Base-by-base conservation (phyloP, 2,797 vertebrate species). In the Microhierax caerulescens region DNA sequence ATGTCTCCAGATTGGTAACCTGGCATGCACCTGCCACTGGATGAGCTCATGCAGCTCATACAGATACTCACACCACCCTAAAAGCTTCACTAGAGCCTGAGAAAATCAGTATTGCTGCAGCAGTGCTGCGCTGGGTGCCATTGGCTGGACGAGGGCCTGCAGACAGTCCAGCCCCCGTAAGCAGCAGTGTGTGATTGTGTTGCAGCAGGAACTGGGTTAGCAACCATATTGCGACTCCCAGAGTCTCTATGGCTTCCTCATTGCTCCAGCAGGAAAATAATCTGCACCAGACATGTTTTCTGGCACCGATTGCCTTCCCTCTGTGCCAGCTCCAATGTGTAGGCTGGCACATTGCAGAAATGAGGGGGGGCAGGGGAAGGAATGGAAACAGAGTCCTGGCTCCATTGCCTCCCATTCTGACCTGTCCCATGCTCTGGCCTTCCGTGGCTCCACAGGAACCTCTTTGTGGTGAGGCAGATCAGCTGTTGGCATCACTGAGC, bases 241-340 rank as follows among this genome's bases (percentile, higher is more conserved):
- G 63, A 78, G 76, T 61, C 78, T 89, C 79, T 60, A 8, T 68
- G 73, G 72, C 83, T 96, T 75, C 50, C 74, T 91, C 69, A 4
- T 65, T 72, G 88, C 93, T 97, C 94, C 94, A 96, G 85, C 91
- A 57, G 67, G 93, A 80, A 96, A 86, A 79, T 95, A 95, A 93
- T 94, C 83, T 94, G 83, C 92, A 94, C 80, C 94, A 97, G 85
- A 96, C 96, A 94, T 81, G 83, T 79, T 94, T 96, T 15, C 93
- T 97, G 95, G 97, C 97, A 96, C 74, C 19, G 22, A 5, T 59
- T 54, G 28, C 56, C 57, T 75, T 87, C 87, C 70, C 63, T 63
- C 50, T 7, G 73, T 90, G 94, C 96, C 97, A 95, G 67, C 94
- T 95, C 84, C 85, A 85, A 47, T 95, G 95, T 97, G 95, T 96